Conservation (phyloP, 2,113 vertebrate genomes). For the Dolichallabes microphthalmus region DNA sequence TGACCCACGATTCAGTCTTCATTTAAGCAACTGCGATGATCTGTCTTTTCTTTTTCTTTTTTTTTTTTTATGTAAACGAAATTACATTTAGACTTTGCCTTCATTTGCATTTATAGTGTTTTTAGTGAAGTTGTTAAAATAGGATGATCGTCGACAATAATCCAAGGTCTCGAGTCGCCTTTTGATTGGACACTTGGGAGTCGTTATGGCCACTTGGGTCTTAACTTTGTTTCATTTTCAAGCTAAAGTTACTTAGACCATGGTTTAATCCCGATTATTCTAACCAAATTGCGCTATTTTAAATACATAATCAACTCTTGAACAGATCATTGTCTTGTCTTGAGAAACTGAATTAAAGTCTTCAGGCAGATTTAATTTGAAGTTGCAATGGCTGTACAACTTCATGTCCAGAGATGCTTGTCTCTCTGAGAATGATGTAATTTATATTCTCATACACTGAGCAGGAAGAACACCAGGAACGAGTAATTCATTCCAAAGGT, state of each 20-base stretch:
- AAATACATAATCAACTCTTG: neutral
- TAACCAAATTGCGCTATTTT: slow-evolving; percentile 20
- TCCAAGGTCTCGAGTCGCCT: no score
- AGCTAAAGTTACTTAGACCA: slow-evolving; percentile 40
- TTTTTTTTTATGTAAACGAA: slow-evolving; percentile 60
- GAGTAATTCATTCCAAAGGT: slow-evolving; percentile 66
- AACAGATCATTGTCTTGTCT: neutral
- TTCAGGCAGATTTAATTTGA: slow-evolving; percentile 30
- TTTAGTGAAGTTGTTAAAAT: slow-evolving; percentile 47
- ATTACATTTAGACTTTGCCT: slow-evolving; percentile 58
- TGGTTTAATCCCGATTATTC: slow-evolving; percentile 50
- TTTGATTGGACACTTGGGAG: neutral
- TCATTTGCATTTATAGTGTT: slow-evolving; percentile 74
- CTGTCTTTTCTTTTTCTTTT: slow-evolving; percentile 57
- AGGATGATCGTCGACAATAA: neutral
- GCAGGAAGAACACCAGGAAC: slow-evolving; percentile 65
- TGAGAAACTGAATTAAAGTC: slow-evolving; percentile 25
- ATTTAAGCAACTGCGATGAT: slow-evolving; percentile 58
- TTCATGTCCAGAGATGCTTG: neutral
- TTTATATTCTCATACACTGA: slow-evolving; percentile 38
- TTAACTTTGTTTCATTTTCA: neutral
- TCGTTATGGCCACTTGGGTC: neutral
- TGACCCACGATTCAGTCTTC: slow-evolving; percentile 49
- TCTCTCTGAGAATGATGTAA: slow-evolving; percentile 23
- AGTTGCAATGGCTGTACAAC: slow-evolving; percentile 3